A percentile compares a stretch with the other conserved stretches of the same genome.
Evolutionary conservation across 2,797 vertebrate species (phyloP).

Genomic region (Microchirus variegatus): DNA sequence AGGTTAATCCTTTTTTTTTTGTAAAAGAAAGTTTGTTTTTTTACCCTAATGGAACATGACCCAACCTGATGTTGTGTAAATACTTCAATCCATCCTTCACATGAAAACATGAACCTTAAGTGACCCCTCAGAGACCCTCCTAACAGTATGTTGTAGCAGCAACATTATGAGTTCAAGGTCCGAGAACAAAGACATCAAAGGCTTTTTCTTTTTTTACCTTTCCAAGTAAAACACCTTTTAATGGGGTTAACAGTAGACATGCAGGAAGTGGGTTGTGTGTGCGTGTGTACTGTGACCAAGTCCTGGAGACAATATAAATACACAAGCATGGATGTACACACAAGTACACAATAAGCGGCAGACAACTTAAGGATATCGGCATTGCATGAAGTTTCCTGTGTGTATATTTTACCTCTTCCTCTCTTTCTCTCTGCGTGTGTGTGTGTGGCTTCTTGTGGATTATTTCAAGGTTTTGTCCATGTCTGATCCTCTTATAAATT

Average conservation of each 20-base stretch:
- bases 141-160: conserved; percentile 7
- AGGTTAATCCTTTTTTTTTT: not conserved
- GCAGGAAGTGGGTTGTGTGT: conserved; percentile 43
- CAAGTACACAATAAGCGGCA: conserved; percentile 14
- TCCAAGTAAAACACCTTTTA: conserved; percentile 62
- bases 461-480: conserved; percentile 24
- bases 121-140: conserved; percentile 14
- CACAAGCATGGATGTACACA: conserved; percentile 23
- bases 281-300: conserved; percentile 11
- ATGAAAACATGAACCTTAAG: conserved; percentile 26
- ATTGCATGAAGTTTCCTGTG: conserved; percentile 43
- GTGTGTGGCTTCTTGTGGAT: not conserved
- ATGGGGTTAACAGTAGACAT: conserved; percentile 54
- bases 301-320: conserved; percentile 25
- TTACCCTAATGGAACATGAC: conserved; percentile 1
- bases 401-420: conserved; percentile 65
- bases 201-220: conserved; percentile 24
- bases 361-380: conserved; percentile 33
- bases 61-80: conserved; percentile 13
- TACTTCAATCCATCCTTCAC: not conserved
- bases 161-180: conserved; percentile 27
- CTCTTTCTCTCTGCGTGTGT: conserved; percentile 15
- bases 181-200: conserved; percentile 42
- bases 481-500: not conserved
- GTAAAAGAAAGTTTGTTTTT: not conserved